A percentile compares a stretch with the other conserved stretches of the same genome.
phyloP scores from a whole-genome alignment of 2,797 vertebrate genomes.

The Eulemur coronatus region DNA sequence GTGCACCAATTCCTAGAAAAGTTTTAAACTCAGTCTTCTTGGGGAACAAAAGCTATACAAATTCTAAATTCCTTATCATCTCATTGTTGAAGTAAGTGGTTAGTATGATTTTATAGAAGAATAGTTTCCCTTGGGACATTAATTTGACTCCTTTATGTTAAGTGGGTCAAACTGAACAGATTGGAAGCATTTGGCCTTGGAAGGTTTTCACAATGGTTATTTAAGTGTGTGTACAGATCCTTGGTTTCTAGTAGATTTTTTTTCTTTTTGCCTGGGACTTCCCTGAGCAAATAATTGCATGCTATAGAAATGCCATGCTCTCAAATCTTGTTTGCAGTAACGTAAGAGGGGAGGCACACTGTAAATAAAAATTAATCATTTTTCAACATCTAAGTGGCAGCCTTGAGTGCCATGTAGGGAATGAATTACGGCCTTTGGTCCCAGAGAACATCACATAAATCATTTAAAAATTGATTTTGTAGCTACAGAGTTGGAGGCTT shows the following conservation, averaged over 20 bases:
- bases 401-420: neutral
- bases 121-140: neutral
- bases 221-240: neutral
- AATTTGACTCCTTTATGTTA: constrained; percentile 35
- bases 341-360: neutral
- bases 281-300: constrained; percentile 28
- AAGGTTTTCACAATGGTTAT: constrained; percentile 13
- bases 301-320: neutral
- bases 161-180: constrained; percentile 17
- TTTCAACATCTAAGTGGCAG: constrained; percentile 36
- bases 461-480: constrained; percentile 64
- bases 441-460: constrained; percentile 55
- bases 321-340: constrained; percentile 37
- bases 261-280: neutral
- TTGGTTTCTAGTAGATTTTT: neutral
- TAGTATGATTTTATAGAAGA: constrained; percentile 3
- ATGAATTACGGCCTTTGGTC: constrained; percentile 47
- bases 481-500: constrained; percentile 15
- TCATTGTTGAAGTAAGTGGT: neutral
- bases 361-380: constrained; percentile 69
- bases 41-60: neutral
- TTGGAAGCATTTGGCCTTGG: neutral
- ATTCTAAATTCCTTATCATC: neutral
- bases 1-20: neutral
- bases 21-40: neutral